phyloP scores from a whole-genome alignment of 1,140 invertebrate species.

The Nasonia longicornis region DNA sequence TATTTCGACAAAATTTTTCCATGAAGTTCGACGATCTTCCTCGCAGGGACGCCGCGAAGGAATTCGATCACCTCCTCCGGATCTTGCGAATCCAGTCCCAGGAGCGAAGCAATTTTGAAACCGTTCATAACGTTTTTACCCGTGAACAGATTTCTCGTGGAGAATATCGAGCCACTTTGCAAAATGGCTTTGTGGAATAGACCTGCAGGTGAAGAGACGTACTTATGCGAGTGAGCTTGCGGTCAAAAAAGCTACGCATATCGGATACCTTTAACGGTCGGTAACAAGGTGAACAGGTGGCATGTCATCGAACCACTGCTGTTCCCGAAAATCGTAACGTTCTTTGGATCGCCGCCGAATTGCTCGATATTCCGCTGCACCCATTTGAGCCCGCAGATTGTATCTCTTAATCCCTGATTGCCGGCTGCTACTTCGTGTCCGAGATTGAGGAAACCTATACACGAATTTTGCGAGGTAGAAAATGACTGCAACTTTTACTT shows the following conservation, averaged over 20 bases:
- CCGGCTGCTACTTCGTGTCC: constrained; percentile 36
- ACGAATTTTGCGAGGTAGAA: background rate
- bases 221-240: background rate
- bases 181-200: constrained; percentile 35
- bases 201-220: background rate
- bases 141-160: background rate
- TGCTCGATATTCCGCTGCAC: constrained; percentile 35
- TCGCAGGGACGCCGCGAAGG: constrained; percentile 25
- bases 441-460: constrained; percentile 39
- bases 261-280: background rate
- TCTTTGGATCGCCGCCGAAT: constrained; percentile 44
- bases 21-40: constrained; percentile 5
- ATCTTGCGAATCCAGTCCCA: constrained; percentile 40
- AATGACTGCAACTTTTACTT: background rate
- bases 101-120: constrained; percentile 35
- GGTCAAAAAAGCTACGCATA: no score
- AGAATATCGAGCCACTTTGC: constrained; percentile 3
- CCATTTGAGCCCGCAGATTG: constrained; percentile 37
- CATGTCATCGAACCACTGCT: constrained; percentile 16
- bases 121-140: background rate
- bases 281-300: constrained; percentile 15
- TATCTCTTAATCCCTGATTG: constrained; percentile 46
- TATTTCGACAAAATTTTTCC: background rate
- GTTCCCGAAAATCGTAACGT: constrained; percentile 44
- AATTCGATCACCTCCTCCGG: constrained; percentile 41